phyloP scores from a whole-genome alignment of 2,888 invertebrate genomes.

The Dicranocentrus wangi region DNA sequence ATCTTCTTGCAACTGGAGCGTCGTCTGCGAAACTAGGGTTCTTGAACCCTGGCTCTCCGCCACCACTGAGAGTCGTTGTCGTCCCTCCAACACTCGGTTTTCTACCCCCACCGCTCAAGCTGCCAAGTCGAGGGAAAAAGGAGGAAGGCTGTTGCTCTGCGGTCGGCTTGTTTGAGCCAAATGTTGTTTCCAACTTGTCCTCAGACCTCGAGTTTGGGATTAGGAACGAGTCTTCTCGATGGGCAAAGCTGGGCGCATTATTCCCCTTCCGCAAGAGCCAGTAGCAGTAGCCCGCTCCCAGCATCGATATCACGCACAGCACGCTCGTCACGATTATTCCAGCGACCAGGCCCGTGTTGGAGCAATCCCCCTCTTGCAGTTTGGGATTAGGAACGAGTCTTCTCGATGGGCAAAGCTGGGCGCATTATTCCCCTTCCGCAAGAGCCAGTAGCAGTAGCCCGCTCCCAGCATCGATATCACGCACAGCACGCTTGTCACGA shows the following conservation, averaged over 20 bases:
- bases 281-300: background rate
- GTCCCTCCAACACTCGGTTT: too few relatives aligned
- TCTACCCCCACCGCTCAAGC: too few relatives aligned
- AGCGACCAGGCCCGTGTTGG: conserved; percentile 12
- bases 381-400: conserved; percentile 1
- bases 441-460: conserved; percentile 2
- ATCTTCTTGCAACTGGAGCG: background rate
- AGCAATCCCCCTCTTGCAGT: conserved; percentile 11
- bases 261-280: background rate
- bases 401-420: background rate
- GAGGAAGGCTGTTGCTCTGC: too few relatives aligned
- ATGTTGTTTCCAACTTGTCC: too few relatives aligned
- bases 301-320: background rate
- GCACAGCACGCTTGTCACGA: conserved; percentile 1
- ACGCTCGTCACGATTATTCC: conserved; percentile 9
- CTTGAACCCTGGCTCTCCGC: background rate
- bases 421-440: background rate
- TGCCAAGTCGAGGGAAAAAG: too few relatives aligned
- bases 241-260: background rate
- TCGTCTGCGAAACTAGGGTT: background rate
- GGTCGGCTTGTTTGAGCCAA: too few relatives aligned
- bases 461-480: background rate
- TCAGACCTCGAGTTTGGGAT: too few relatives aligned
- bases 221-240: background rate
- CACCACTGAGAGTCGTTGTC: too few relatives aligned